Conservation (phyloP, 2,113 vertebrate species). For the Mus spicilegus region DNA sequence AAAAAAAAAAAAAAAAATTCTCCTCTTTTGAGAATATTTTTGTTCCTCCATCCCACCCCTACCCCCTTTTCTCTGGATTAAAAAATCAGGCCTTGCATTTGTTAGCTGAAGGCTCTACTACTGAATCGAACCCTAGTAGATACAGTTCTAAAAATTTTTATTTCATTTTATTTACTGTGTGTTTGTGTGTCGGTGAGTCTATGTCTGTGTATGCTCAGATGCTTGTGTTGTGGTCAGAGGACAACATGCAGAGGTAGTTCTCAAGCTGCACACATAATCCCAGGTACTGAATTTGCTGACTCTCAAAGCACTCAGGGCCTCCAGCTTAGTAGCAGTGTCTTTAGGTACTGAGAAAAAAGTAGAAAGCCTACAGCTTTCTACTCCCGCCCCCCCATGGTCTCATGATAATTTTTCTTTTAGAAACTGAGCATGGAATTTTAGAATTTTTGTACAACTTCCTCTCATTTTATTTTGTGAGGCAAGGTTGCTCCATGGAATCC, state of each 20-base stretch:
- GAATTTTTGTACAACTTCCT: background rate
- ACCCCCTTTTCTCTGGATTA: background rate
- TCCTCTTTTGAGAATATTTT: background rate
- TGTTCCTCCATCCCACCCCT: fast-evolving
- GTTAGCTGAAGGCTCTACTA: too few species aligned
- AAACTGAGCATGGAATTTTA: background rate
- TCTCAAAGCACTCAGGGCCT: background rate
- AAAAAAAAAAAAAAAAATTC: too few species aligned
- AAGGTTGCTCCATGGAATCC: background rate
- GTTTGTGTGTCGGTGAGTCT: background rate
- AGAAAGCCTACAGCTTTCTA: background rate
- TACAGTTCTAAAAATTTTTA: background rate
- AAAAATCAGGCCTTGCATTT: background rate
- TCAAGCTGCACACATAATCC: background rate
- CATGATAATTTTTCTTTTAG: constrained; percentile 71
- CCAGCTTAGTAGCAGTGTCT: background rate
- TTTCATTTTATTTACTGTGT: background rate
- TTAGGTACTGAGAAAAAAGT: background rate
- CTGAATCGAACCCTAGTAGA: background rate
- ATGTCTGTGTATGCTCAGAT: background rate
- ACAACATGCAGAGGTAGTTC: background rate
- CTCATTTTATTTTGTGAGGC: background rate
- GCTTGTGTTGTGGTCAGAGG: background rate
- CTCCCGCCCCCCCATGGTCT: constrained; percentile 52
- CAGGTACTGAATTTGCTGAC: background rate